A percentile compares a stretch with the other conserved stretches of the same genome.
Evolutionary conservation across 2,113 vertebrate genomes (phyloP).

Genomic region (Montifringilla adamsi): DNA sequence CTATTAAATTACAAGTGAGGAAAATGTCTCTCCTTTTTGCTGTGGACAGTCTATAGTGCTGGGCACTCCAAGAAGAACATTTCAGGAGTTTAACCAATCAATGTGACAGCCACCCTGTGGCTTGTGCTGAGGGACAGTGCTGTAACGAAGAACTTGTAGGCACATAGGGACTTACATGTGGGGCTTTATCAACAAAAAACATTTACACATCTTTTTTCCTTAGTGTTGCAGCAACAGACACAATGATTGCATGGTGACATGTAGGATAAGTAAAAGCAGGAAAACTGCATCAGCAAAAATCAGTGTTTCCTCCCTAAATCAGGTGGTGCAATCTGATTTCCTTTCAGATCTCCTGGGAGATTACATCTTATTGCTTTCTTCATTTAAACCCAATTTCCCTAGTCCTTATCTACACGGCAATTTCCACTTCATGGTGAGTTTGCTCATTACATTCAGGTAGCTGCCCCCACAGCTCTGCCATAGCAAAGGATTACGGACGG

Average conservation of each 20-base stretch:
- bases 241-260: background rate
- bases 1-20: background rate
- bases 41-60: background rate
- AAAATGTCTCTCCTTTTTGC: background rate
- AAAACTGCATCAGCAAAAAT: background rate
- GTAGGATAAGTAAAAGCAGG: background rate
- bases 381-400: constrained; percentile 3
- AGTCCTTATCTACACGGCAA: background rate
- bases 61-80: background rate
- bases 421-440: constrained; percentile 20
- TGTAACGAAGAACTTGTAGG: background rate
- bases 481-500: background rate
- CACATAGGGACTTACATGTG: background rate
- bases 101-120: background rate
- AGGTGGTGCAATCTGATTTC: background rate
- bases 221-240: background rate
- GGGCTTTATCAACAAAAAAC: background rate
- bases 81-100: background rate
- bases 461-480: background rate
- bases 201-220: background rate
- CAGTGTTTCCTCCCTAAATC: background rate
- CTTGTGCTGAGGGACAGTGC: background rate
- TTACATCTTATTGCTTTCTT: background rate
- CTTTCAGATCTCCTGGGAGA: background rate
- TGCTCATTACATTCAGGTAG: background rate